phyloP scores from a whole-genome alignment of 2,113 vertebrate genomes.

The Empidonax traillii region DNA sequence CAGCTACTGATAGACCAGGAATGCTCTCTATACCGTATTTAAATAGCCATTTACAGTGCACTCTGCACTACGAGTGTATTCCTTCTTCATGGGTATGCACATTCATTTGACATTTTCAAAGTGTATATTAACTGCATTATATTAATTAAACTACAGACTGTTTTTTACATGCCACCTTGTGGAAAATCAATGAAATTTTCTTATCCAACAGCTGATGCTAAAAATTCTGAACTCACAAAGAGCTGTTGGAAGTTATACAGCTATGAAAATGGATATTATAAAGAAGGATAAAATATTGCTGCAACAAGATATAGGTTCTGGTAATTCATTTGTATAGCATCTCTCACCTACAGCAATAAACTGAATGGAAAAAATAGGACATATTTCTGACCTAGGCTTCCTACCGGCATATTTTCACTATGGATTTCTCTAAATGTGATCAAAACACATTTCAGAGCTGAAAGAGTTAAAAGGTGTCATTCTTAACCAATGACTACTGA shows the following conservation, averaged over 20 bases:
- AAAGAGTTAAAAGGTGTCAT: background rate
- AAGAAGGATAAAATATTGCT: background rate
- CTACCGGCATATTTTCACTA: background rate
- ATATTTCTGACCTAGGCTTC: background rate
- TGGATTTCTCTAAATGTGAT: background rate
- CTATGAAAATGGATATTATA: background rate
- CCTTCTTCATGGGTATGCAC: background rate
- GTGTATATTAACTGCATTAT: background rate
- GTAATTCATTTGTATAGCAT: background rate
- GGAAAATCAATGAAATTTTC: conserved; percentile 43
- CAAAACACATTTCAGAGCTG: background rate
- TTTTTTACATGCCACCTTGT: conserved; percentile 63
- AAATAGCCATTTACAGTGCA: background rate
- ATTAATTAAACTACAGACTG: conserved; percentile 30
- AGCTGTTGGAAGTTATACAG: background rate
- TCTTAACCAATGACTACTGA: background rate
- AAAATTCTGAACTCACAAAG: background rate
- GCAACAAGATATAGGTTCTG: background rate
- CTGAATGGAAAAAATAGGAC: background rate
- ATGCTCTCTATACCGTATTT: background rate
- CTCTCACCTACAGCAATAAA: background rate
- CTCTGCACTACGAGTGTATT: fast-evolving
- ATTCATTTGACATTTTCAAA: background rate
- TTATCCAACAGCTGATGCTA: background rate
- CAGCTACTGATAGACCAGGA: background rate